Base-by-base conservation (phyloP, 2,888 invertebrate genomes). In the Plagodis pulveraria region DNA sequence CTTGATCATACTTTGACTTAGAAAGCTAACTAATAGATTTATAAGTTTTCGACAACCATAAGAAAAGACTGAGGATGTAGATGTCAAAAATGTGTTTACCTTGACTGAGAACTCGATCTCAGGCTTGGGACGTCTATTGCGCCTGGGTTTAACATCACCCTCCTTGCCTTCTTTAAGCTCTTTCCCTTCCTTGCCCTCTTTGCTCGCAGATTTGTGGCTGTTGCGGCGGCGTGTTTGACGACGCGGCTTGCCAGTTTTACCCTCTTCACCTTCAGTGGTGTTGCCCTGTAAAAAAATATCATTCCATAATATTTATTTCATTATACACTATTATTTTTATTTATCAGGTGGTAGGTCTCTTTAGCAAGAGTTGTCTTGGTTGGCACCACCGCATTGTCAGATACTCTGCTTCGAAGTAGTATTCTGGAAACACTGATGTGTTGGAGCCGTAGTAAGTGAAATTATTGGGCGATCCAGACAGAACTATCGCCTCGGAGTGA, bases 41-140 rank as follows among this genome's bases (percentile, higher is more conserved):
- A n/a, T n/a, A n/a, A 22, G 1, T 22, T 1, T 22, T 22, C 4
- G 22, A 22, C 22, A 22, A 22, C 11, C 11, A 11, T 42, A n/a
- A 6, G 5, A 6, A n/a, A 22, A 44, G 4, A 22, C 1, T 10
- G n/a, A 8, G 9, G 6, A 32, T 32, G 33, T 44, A 9, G 22
- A 32, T 6, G 10, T 22, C 10, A 50, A 33, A 5, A 0, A 41
- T 6, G n/a, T 22, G 9, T 12, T 46, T 67, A 91, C 93, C 89
- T 93, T 93, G 54, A 93, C 87, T 6, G 95, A 94, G 80, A 94
- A 95, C 63, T 94, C 94, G 33, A 94, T 92, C 58, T 89, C 88
- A 0, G 90, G 88, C 8, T 85, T 78, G 10, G 86, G 86, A 0
- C 88, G 80, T 69, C 82, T 84, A 53, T 83, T 73, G 33, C 89